Percentiles rank a stretch among this genome's conserved stretches.
Evolutionary conservation across 2,113 vertebrate genomes (phyloP).

Genomic region (Ornithorhynchus anatinus): DNA sequence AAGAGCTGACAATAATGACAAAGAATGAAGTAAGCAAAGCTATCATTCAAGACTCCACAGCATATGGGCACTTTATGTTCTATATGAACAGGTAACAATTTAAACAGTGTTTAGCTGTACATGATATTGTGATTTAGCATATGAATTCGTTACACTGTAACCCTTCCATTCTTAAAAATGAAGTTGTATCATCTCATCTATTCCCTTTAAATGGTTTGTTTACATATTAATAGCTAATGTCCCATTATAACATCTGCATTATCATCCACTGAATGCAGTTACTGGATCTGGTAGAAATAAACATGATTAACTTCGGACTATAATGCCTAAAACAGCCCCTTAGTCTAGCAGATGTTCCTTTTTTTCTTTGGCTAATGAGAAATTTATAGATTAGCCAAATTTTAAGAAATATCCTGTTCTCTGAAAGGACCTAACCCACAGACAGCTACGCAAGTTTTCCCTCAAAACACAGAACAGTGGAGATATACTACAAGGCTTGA

Average conservation of each 20-base stretch:
- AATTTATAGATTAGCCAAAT: slow-evolving; percentile 66
- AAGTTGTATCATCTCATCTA: background rate
- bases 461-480: too few relatives aligned
- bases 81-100: background rate
- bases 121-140: background rate
- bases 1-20: too few relatives aligned
- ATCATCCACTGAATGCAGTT: slow-evolving; percentile 28
- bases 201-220: slow-evolving; percentile 1
- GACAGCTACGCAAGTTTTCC: too few relatives aligned
- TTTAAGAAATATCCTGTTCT: too few relatives aligned
- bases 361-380: slow-evolving; percentile 56
- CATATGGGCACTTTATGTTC: too few relatives aligned
- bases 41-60: too few relatives aligned
- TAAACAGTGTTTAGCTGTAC: background rate
- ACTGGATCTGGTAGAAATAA: slow-evolving; percentile 47
- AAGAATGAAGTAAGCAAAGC: too few relatives aligned
- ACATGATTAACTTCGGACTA: slow-evolving; percentile 61
- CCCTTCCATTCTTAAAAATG: slow-evolving; percentile 9
- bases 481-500: too few relatives aligned
- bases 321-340: slow-evolving; percentile 59
- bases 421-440: too few relatives aligned
- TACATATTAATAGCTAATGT: slow-evolving; percentile 15
- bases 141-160: background rate
- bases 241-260: slow-evolving; percentile 12
- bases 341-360: slow-evolving; percentile 60